A percentile compares a stretch with the other conserved stretches of the same genome.
phyloP scores from a whole-genome alignment of 2,888 invertebrate genomes.

The Drosophila melanosoma region DNA sequence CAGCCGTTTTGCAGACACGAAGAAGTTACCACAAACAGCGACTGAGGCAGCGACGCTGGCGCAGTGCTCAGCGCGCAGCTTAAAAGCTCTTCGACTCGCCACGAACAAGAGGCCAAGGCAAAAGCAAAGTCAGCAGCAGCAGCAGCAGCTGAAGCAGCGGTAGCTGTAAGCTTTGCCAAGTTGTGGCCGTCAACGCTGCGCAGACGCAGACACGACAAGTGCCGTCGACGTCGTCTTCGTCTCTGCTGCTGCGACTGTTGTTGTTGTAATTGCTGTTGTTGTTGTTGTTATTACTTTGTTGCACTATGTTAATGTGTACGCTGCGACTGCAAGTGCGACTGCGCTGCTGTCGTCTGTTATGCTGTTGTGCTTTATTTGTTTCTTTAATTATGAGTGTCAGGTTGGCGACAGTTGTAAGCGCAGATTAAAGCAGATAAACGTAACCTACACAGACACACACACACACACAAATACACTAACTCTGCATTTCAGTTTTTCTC shows the following conservation, averaged over 20 bases:
- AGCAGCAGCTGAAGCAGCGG: constrained; percentile 3
- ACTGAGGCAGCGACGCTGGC: constrained; percentile 36
- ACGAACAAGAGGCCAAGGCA: constrained; percentile 29
- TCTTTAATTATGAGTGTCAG: constrained; percentile 81
- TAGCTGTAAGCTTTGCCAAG: constrained; percentile 56
- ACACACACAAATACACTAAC: constrained; percentile 14
- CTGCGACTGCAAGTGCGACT: constrained; percentile 33
- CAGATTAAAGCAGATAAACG: constrained; percentile 76
- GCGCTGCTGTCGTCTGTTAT: constrained; percentile 36
- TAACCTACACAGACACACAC: constrained; percentile 42
- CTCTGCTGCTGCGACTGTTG: constrained; percentile 15
- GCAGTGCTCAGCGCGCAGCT: constrained; percentile 57
- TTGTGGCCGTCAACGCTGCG: constrained; percentile 35
- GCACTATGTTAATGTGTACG: constrained; percentile 59
- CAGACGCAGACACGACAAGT: constrained; percentile 75
- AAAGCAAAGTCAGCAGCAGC: constrained; percentile 67
- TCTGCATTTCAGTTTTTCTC: constrained; percentile 39
- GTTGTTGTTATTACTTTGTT: constrained; percentile 53
- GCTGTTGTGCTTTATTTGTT: constrained; percentile 75
- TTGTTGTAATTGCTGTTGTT: constrained; percentile 23
- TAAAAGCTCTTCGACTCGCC: constrained; percentile 56
- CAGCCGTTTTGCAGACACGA: constrained; percentile 70
- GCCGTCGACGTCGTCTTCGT: constrained; percentile 55
- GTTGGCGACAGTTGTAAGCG: constrained; percentile 64
- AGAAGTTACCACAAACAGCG: constrained; percentile 65